Percentiles rank a stretch among this genome's conserved stretches.
phyloP scores from a whole-genome alignment of 2,888 invertebrate species.

The Rotaria sp. region DNA sequence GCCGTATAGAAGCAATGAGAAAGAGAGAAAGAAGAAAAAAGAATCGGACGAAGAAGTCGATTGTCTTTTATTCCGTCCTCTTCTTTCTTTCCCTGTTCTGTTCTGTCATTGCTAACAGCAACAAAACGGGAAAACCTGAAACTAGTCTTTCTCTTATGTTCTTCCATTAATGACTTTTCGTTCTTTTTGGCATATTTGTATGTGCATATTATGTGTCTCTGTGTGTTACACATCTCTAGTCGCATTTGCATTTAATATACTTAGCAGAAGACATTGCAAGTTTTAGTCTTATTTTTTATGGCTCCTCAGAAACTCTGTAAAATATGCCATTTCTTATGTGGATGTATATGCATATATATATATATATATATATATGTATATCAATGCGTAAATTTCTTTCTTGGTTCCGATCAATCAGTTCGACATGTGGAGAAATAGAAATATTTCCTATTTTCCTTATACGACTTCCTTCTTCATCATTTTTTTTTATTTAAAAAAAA shows the following conservation, averaged over 20 bases:
- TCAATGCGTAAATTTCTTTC: background rate
- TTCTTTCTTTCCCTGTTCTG: background rate
- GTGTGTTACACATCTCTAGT: background rate
- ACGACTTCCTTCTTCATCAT: background rate
- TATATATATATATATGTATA: too few relatives aligned
- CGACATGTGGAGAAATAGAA: conserved; percentile 9
- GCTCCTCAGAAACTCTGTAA: background rate
- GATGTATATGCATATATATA: background rate
- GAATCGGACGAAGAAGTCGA: background rate
- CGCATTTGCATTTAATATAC: background rate
- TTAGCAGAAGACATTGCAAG: background rate
- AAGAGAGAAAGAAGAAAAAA: background rate
- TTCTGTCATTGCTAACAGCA: background rate
- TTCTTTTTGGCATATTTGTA: background rate
- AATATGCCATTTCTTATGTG: background rate
- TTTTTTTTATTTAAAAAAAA: background rate
- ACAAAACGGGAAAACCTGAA: background rate
- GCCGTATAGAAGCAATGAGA: background rate
- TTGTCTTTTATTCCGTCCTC: background rate
- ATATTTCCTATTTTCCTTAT: conserved; percentile 6
- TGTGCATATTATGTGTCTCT: background rate
- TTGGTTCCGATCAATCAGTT: background rate
- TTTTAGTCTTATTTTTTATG: background rate
- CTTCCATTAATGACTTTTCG: background rate
- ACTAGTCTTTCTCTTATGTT: background rate